Conservation (phyloP, 2,888 invertebrate species). For the Brenthis hecate region DNA sequence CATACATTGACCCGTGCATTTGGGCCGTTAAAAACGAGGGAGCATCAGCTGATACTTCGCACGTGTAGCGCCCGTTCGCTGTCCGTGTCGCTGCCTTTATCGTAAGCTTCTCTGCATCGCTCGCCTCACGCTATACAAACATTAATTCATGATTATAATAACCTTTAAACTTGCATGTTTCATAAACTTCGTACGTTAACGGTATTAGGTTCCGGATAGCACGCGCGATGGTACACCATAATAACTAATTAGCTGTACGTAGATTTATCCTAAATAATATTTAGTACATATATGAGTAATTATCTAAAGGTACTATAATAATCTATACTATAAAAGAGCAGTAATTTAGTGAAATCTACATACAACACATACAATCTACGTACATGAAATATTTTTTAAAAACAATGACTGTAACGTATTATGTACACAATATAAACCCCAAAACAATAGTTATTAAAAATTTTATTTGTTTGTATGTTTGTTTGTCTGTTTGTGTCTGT, state of each 20-base stretch:
- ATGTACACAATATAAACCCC: too few species aligned
- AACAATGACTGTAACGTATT: too few species aligned
- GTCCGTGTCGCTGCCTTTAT: slow-evolving; percentile 84
- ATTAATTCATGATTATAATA: slow-evolving; percentile 20
- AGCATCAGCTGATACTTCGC: slow-evolving; percentile 88
- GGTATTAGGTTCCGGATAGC: background rate
- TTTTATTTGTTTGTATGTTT: too few species aligned
- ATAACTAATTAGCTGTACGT: background rate
- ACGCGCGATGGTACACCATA: background rate
- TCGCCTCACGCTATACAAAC: slow-evolving; percentile 54
- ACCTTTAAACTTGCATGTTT: background rate
- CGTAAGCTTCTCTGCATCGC: slow-evolving; percentile 81
- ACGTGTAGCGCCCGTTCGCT: slow-evolving; percentile 86
- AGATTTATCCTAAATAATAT: slow-evolving; percentile 3
- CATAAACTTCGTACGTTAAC: background rate
- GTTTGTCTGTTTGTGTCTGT: too few species aligned
- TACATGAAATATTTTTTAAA: too few species aligned
- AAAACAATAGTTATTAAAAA: too few species aligned
- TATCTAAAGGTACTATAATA: too few species aligned
- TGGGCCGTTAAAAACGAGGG: slow-evolving; percentile 87
- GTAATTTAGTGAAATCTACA: too few species aligned
- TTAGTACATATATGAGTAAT: background rate
- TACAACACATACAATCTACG: too few species aligned
- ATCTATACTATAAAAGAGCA: too few species aligned
- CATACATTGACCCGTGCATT: slow-evolving; percentile 86